Conservation (phyloP, 37 sponge, comb jelly and placozoan species). For the Theonella swinhoei region DNA sequence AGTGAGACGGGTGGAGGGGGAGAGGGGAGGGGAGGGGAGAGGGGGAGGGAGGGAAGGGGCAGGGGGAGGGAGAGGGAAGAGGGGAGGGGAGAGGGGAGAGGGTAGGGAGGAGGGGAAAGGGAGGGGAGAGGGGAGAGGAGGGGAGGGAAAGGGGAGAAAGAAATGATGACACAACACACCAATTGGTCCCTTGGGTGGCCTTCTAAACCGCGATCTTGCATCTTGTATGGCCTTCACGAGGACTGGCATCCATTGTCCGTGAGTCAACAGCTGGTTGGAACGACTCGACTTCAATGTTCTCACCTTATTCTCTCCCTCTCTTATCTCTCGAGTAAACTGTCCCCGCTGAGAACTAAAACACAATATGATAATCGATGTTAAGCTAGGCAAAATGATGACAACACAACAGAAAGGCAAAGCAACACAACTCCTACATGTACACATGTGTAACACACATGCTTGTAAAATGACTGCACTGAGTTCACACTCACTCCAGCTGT, state of each 20-base stretch:
- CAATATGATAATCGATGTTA: background rate
- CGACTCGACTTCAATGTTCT: conserved; percentile 39
- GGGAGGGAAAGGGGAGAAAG: background rate
- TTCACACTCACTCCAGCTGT: background rate
- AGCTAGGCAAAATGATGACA: background rate
- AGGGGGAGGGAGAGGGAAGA: background rate
- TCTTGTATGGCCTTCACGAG: conserved; percentile 46
- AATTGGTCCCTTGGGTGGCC: conserved; percentile 72
- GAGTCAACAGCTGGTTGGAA: conserved; percentile 41
- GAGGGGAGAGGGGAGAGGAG: background rate
- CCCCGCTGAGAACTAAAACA: background rate
- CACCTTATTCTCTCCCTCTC: conserved; percentile 35
- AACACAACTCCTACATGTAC: too few relatives aligned
- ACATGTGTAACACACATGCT: background rate
- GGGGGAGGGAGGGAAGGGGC: background rate
- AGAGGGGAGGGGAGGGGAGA: background rate
- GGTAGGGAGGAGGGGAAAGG: background rate
- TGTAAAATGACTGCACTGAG: background rate
- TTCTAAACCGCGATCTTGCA: conserved; percentile 26
- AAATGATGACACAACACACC: conserved; percentile 18
- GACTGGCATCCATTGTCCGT: conserved; percentile 57
- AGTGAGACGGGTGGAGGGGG: conserved; percentile 2
- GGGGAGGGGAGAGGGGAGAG: background rate
- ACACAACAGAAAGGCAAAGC: background rate
- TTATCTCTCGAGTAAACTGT: background rate